Base-by-base conservation (phyloP, 1,140 invertebrate genomes). In the Ruditapes philippinarum region DNA sequence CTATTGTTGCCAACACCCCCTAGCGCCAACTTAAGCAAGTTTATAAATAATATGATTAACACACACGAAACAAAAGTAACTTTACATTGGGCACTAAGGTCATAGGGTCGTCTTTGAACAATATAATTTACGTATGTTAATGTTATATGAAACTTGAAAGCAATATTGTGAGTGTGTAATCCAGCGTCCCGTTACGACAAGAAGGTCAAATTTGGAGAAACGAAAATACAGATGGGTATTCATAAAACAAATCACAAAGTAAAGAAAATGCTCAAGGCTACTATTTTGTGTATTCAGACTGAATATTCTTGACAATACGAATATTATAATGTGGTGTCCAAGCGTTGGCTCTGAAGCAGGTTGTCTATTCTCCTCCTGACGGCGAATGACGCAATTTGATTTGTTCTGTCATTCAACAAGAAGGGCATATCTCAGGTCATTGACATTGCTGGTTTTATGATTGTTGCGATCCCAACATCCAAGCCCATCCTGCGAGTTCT, bases 61-160 rank as follows among this genome's bases (percentile, higher is more conserved):
- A 80, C n/a, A n/a, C n/a, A n/a, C n/a, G n/a, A 80, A 49, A 80
- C 31, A 73, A 80, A 80, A 80, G 49, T 25, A 80, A 80, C 42
- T 80, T 80, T 80, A 80, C 76, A 80, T 80, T 40, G 76, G 76
- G 51, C 54, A 80, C 76, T 80, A n/a, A 80, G n/a, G n/a, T n/a
- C n/a, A n/a, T n/a, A n/a, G 49, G 42, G 76, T 80, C 76, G 54
- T 45, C 22, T 25, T 80, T 40, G 49, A 80, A 80, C 45, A 54
- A 80, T 80, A 80, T 4, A 80, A 33, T 80, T 40, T 51, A 54
- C 42, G 42, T 57, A 80, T 80, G 76, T 80, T 51, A 54, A n/a
- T n/a, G n/a, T n/a, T n/a, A n/a, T n/a, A n/a, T n/a, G n/a, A n/a
- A n/a, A n/a, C n/a, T n/a, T n/a, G 25, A 33, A 80, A 80, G 40